Percentiles rank a stretch among this genome's conserved stretches.
Evolutionary conservation across 1,140 invertebrate genomes (phyloP).

Genomic region (Microplitis mediator): DNA sequence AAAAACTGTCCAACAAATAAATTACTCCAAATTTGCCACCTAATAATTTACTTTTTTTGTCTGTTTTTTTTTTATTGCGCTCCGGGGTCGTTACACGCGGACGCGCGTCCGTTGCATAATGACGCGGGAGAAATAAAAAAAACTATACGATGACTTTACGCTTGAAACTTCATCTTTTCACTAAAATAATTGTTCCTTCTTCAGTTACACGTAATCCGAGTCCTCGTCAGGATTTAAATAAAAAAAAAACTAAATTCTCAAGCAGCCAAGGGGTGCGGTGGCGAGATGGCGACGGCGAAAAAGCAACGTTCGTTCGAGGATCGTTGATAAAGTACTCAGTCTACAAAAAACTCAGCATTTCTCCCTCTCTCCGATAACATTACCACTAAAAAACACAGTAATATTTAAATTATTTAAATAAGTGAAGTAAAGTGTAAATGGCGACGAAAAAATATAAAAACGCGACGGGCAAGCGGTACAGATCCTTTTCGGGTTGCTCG

Average conservation of each 20-base stretch:
- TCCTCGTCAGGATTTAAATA: no score
- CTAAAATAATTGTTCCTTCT: no score
- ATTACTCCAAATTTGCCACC: neutral
- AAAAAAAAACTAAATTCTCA: neutral
- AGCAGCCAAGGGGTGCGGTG: slow-evolving; percentile 19
- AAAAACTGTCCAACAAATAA: neutral
- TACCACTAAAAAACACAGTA: neutral
- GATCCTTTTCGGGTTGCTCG: slow-evolving; percentile 19
- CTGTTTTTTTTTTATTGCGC: neutral
- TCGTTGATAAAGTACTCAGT: no score
- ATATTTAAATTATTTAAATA: neutral
- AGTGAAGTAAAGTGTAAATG: slow-evolving; percentile 21
- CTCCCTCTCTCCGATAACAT: no score
- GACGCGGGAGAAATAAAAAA: slow-evolving; percentile 38
- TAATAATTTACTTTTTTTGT: no score
- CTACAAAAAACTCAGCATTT: no score
- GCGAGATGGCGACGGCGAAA: slow-evolving; percentile 21
- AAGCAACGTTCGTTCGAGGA: neutral
- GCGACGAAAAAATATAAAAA: slow-evolving; percentile 19
- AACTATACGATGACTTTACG: no score
- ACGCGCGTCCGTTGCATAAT: slow-evolving; percentile 46
- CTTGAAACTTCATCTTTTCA: no score
- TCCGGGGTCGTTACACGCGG: neutral
- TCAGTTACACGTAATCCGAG: no score
- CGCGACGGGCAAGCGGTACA: neutral